Conservation (phyloP, 2,888 invertebrate species). For the Erebia palarica region DNA sequence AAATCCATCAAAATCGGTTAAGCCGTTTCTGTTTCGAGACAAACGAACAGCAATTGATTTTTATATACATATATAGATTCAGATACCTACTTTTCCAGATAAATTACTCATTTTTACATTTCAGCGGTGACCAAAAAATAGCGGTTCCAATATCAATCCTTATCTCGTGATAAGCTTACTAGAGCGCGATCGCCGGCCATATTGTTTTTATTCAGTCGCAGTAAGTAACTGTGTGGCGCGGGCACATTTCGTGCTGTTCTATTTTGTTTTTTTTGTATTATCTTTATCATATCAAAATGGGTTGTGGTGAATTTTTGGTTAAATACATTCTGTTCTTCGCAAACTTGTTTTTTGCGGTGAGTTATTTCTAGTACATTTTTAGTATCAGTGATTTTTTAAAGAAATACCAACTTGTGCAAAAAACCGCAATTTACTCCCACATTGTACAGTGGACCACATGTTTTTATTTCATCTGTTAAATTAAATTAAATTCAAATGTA, state of each 20-base stretch:
- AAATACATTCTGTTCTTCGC: constrained; percentile 90
- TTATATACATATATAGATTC: too few relatives aligned
- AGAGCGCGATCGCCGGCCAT: background rate
- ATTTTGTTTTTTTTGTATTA: constrained; percentile 16
- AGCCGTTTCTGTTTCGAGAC: too few relatives aligned
- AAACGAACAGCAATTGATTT: too few relatives aligned
- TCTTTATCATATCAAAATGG: constrained; percentile 70
- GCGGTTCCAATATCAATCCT: constrained; percentile 1
- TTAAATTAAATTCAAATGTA: too few relatives aligned
- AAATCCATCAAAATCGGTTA: too few relatives aligned
- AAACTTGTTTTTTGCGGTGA: constrained; percentile 89
- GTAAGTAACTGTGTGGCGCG: constrained; percentile 23
- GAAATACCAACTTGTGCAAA: too few relatives aligned
- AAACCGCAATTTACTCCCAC: too few relatives aligned
- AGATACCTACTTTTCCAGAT: too few relatives aligned
- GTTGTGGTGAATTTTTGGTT: constrained; percentile 86
- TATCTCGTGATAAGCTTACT: constrained; percentile 17
- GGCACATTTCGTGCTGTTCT: constrained; percentile 33
- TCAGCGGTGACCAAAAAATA: constrained; percentile 5
- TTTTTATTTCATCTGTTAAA: too few relatives aligned
- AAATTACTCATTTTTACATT: constrained; percentile 4
- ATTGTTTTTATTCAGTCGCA: constrained; percentile 20
- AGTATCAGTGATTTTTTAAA: background rate
- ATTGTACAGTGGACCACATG: too few relatives aligned
- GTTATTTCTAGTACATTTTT: constrained; percentile 55